Evolutionary conservation across 1,140 invertebrate species (phyloP).

Genomic region (Anthonomus grandis): DNA sequence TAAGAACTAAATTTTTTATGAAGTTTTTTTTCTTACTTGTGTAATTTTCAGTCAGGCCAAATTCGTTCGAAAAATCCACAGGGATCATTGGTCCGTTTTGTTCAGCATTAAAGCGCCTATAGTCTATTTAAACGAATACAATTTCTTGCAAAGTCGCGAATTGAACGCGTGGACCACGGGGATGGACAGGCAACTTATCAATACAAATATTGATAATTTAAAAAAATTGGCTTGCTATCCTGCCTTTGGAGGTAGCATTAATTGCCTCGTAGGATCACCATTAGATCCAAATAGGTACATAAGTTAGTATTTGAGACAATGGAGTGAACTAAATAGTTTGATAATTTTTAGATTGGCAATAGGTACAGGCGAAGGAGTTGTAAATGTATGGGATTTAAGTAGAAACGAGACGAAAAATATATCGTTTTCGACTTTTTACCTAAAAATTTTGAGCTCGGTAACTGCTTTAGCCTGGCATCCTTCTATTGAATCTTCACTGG

Average conservation of each 20-base stretch:
- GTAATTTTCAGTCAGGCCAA: slow-evolving; percentile 11
- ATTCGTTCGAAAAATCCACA: slow-evolving; percentile 49
- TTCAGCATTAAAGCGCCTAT: slow-evolving; percentile 39
- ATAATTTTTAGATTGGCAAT: slow-evolving; percentile 59
- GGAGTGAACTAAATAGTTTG: not conserved
- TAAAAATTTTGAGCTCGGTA: slow-evolving; percentile 71
- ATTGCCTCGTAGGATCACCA: slow-evolving; percentile 62
- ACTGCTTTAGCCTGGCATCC: slow-evolving; percentile 75
- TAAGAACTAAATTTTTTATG: slow-evolving; percentile 18
- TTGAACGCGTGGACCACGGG: slow-evolving; percentile 57
- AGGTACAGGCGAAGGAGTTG: slow-evolving; percentile 65
- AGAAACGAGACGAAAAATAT: slow-evolving; percentile 50
- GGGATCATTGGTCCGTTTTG: slow-evolving; percentile 42
- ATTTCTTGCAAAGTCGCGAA: slow-evolving; percentile 22
- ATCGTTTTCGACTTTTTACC: slow-evolving; percentile 58
- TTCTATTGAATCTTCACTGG: slow-evolving; percentile 65
- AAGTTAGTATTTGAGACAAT: slow-evolving; percentile 5
- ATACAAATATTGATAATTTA: not conserved
- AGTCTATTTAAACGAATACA: slow-evolving; percentile 21
- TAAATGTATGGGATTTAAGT: slow-evolving; percentile 69
- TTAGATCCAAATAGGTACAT: slow-evolving; percentile 62
- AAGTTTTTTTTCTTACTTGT: not conserved
- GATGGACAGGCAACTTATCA: slow-evolving; percentile 57
- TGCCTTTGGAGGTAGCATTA: slow-evolving; percentile 65
- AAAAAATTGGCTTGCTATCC: slow-evolving; percentile 48